Conservation (phyloP, 1,140 invertebrate species). For the Sarcophaga peregrina region DNA sequence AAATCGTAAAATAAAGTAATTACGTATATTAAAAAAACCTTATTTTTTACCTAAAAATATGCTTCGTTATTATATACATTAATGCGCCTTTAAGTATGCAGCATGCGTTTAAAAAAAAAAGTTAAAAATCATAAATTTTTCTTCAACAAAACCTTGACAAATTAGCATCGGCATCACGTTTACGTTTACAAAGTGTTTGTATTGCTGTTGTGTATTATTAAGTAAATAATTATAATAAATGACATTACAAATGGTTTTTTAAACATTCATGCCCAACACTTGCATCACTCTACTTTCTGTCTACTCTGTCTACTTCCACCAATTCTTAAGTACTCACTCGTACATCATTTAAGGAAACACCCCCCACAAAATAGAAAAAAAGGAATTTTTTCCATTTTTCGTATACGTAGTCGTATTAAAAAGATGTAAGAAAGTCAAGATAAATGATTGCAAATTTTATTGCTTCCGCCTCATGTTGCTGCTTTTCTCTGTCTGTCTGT, state of each 20-base stretch:
- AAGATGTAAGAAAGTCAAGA: constrained; percentile 15
- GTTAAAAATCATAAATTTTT: not conserved
- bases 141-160: not conserved
- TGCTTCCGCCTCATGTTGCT: constrained; percentile 12
- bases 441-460: constrained; percentile 27
- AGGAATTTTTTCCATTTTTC: constrained; percentile 20
- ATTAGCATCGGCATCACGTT: not conserved
- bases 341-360: not conserved
- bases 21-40: too few species aligned
- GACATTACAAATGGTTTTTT: constrained; percentile 6
- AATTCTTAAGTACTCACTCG: too few species aligned
- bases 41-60: too few species aligned
- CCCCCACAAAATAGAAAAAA: too few species aligned
- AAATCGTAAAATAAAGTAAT: too few species aligned
- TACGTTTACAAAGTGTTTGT: not conserved
- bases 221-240: constrained; percentile 19
- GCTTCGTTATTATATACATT: not conserved
- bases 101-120: not conserved
- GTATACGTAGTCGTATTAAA: not conserved
- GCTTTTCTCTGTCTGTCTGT: not conserved
- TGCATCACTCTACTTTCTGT: not conserved
- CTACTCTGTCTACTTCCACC: too few species aligned
- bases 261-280: not conserved
- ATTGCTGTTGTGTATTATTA: constrained; percentile 1
- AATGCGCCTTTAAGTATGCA: not conserved